Evolutionary conservation across 2,888 invertebrate genomes (phyloP).

Genomic region (Portevinia maculata): DNA sequence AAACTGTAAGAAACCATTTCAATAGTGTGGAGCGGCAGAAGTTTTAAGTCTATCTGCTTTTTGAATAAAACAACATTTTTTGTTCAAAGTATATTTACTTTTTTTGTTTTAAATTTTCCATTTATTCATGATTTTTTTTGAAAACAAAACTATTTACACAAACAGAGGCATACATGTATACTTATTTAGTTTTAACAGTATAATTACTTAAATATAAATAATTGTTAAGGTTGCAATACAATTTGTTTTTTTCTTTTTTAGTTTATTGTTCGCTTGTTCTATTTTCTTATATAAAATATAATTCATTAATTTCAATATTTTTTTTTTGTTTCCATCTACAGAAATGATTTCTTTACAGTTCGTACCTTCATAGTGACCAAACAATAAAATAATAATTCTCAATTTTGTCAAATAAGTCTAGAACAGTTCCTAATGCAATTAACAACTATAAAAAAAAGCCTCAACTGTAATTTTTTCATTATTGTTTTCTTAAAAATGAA

Average conservation of each 20-base stretch:
- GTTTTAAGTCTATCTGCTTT: background rate
- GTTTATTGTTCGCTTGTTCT: slow-evolving; percentile 11
- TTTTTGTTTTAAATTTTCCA: slow-evolving; percentile 45
- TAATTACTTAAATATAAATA: slow-evolving; percentile 58
- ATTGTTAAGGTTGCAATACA: slow-evolving; percentile 55
- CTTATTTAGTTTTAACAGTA: slow-evolving; percentile 49
- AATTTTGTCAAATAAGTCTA: slow-evolving; percentile 22
- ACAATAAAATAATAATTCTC: slow-evolving; percentile 19
- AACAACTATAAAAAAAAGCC: slow-evolving; percentile 8
- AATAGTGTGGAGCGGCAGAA: slow-evolving; percentile 41
- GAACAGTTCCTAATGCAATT: slow-evolving; percentile 13
- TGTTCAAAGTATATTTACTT: slow-evolving; percentile 41
- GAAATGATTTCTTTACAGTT: slow-evolving; percentile 79
- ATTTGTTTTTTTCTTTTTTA: slow-evolving; percentile 20
- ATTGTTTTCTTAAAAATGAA: background rate
- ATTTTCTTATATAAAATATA: slow-evolving; percentile 56
- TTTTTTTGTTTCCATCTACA: slow-evolving; percentile 73
- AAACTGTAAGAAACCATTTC: slow-evolving; percentile 75
- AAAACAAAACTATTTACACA: slow-evolving; percentile 71
- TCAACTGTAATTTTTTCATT: slow-evolving; percentile 14
- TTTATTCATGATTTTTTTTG: slow-evolving; percentile 33
- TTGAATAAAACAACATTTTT: slow-evolving; percentile 64
- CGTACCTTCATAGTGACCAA: slow-evolving; percentile 18
- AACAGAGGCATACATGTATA: slow-evolving; percentile 53
- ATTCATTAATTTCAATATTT: too few relatives aligned